Conservation (phyloP, 2,797 vertebrate species). For the Eupleurogrammus muticus region DNA sequence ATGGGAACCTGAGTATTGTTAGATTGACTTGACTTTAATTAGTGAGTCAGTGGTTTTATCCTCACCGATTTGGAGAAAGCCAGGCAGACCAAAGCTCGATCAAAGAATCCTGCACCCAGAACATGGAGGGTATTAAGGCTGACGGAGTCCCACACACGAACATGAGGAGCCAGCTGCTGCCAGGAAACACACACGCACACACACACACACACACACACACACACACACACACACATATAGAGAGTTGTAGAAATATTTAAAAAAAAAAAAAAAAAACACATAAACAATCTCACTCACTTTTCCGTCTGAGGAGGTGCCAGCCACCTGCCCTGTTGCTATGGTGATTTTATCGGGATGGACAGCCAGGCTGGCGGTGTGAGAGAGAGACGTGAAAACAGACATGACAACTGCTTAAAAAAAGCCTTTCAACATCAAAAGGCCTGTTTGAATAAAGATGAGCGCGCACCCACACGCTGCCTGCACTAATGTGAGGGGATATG, state of each 20-base stretch:
- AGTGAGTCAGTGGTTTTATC: conserved; percentile 23
- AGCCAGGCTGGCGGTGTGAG: conserved; percentile 86
- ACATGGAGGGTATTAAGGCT: conserved; percentile 96
- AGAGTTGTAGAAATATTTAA: not conserved
- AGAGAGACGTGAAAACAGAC: conserved; percentile 39
- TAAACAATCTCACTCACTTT: conserved; percentile 87
- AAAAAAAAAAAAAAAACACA: conserved; percentile 16
- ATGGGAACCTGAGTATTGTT: too few relatives aligned
- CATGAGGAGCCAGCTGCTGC: conserved; percentile 93
- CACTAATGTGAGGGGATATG: conserved; percentile 14
- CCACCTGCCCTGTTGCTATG: conserved; percentile 98
- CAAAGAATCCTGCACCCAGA: conserved; percentile 94
- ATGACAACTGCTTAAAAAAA: conserved; percentile 43
- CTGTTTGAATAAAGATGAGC: conserved; percentile 64
- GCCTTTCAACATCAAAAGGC: conserved; percentile 58
- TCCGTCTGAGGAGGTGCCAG: conserved; percentile 95
- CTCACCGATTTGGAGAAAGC: conserved; percentile 98
- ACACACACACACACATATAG: too few relatives aligned
- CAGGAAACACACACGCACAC: conserved; percentile 28
- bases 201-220: not conserved
- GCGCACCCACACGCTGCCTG: conserved; percentile 15
- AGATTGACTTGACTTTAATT: not conserved
- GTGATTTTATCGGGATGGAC: conserved; percentile 99
- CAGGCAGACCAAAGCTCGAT: conserved; percentile 94
- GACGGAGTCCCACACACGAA: conserved; percentile 98